Evolutionary conservation across 2,113 vertebrate species (phyloP), one percentile per base, ranked within the genome.

Genomic region (Desmodus rotundus): DNA sequence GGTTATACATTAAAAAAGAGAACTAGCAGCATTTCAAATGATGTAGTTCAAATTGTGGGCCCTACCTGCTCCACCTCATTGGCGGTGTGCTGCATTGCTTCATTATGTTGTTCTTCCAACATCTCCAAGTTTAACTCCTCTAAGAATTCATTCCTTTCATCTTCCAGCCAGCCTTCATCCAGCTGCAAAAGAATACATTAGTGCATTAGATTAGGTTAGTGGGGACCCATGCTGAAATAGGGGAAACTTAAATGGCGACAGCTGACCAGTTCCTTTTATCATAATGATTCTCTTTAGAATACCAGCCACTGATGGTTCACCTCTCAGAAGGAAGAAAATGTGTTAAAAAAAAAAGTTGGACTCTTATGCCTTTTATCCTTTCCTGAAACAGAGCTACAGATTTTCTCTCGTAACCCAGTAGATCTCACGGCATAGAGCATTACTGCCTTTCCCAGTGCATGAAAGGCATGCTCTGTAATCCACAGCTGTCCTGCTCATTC

Each of bases 111-210:
- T 96, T 99, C 99, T 98, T 99, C 99, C 98, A 99, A 88, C 99
- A 99, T 99, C 98, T 99, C 99, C 98, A 99, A 99, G 98, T 99
- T 99, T 98, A 99, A 98, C 98, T 99, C 99, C 98, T 99, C 99
- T 97, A 99, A 98, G 98, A 99, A 99, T 98, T 99, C 99, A 83
- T 99, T 99, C 97, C 99, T 99, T 98, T 99, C 99, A 98, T 99
- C 99, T 98, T 99, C 99, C 98, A 99, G 98, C 99, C 99, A 99
- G 96, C 99, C 99, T 97, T 99, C 99, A 97, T 99, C 99, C 98
- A 99, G 98, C 99, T 99, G 98, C 94, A 98, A 90, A 98, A 97
- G 96, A 98, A 98, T 97, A 98, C 96, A 98, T 98, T 98, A 98
- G 97, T 96, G 95, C 91, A 94, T 98, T 97, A 96, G 88, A 98